phyloP scores from a whole-genome alignment of 1,140 invertebrate species.

The Cyclargus thomasi region DNA sequence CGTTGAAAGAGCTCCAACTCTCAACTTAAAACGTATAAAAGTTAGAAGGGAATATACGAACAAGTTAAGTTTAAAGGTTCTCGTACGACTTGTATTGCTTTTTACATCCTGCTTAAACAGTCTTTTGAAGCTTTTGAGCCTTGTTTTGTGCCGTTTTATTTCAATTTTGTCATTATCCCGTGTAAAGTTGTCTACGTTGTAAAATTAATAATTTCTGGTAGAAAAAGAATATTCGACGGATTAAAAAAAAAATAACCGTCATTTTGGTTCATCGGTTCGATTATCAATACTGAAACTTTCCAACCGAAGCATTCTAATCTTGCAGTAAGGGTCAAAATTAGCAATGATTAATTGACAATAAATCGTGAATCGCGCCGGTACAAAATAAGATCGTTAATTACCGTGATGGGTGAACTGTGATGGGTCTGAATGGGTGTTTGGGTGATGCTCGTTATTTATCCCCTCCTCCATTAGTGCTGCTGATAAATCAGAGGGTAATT shows the following conservation, averaged over 20 bases:
- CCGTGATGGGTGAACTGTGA: conserved; percentile 19
- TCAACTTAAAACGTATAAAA: conserved; percentile 12
- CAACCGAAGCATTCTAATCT: background rate
- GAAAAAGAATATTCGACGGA: too few relatives aligned
- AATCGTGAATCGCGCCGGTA: conserved; percentile 16
- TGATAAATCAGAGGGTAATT: conserved; percentile 47
- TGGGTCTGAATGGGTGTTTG: background rate
- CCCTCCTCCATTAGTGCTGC: conserved; percentile 40
- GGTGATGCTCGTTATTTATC: conserved; percentile 40
- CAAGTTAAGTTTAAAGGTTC: conserved; percentile 10
- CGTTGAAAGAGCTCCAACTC: background rate
- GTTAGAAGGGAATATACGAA: conserved; percentile 5
- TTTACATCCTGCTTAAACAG: background rate
- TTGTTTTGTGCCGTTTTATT: background rate
- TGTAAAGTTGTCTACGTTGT: background rate
- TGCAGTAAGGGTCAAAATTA: background rate
- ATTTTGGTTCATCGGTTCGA: too few relatives aligned
- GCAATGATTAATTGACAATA: conserved; percentile 18
- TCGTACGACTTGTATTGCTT: background rate
- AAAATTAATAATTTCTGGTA: too few relatives aligned
- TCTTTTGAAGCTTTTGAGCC: background rate
- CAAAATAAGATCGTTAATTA: conserved; percentile 36
- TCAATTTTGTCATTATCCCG: background rate
- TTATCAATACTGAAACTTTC: background rate
- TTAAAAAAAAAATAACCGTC: background rate